Conservation (phyloP, 1,140 invertebrate species). For the Prorops nasuta region DNA sequence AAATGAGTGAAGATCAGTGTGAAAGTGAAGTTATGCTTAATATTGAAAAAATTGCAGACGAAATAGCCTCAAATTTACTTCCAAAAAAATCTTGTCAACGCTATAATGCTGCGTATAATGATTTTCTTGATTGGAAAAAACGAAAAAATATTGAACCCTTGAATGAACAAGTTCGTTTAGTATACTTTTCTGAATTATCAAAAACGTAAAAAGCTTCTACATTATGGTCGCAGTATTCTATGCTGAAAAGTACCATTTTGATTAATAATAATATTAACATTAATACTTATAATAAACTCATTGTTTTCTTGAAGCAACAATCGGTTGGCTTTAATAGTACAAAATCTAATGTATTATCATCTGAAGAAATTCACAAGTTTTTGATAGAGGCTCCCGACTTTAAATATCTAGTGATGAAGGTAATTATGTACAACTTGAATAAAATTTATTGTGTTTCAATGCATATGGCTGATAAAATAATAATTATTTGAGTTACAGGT, state of each 20-base stretch:
- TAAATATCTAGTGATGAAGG: background rate
- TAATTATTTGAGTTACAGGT: conserved; percentile 6
- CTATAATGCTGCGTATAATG: background rate
- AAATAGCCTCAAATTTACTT: no score
- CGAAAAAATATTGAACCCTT: background rate
- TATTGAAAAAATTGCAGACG: no score
- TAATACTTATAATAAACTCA: background rate
- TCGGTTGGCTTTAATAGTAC: background rate
- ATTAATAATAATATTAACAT: conserved; percentile 2
- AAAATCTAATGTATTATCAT: conserved; percentile 3
- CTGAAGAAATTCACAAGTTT: background rate
- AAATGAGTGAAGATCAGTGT: no score
- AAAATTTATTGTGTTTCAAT: background rate
- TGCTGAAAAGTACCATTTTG: background rate
- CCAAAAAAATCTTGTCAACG: background rate
- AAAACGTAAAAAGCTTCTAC: background rate
- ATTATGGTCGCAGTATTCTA: conserved; percentile 2
- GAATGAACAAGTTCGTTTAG: background rate
- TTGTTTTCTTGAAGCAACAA: conserved; percentile 2
- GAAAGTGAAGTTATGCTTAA: no score
- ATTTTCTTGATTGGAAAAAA: background rate
- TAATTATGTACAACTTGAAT: background rate
- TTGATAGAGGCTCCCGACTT: background rate
- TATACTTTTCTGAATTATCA: background rate
- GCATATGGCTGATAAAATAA: background rate